These are phyloP conservation scores for Athetis lepigone DNA, from an alignment of 2,888 invertebrate species.

Conservation along the genomic window DNA sequence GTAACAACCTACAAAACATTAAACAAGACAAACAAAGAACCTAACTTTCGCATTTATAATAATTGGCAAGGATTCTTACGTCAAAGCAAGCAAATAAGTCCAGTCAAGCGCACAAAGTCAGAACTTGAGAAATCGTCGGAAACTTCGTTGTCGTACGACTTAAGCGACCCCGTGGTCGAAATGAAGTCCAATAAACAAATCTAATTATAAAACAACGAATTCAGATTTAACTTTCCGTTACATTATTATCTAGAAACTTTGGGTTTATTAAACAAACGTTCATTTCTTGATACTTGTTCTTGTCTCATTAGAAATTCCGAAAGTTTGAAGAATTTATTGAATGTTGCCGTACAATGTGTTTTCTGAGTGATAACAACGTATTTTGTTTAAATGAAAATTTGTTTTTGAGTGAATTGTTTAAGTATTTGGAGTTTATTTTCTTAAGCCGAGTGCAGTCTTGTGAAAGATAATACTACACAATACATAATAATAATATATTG, in stretches of 20 bases:
- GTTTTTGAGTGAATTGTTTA: slow-evolving; percentile 11
- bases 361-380: slow-evolving; percentile 45
- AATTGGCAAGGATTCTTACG: slow-evolving; percentile 14
- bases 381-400: slow-evolving; percentile 29
- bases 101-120: slow-evolving; percentile 28
- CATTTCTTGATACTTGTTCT: slow-evolving; percentile 51
- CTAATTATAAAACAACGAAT: slow-evolving; percentile 55
- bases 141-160: slow-evolving; percentile 40
- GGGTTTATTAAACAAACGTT: slow-evolving; percentile 54
- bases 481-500: too few species aligned
- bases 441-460: too few species aligned
- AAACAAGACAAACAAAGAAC: slow-evolving; percentile 12
- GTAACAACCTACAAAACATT: slow-evolving; percentile 4
- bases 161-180: slow-evolving; percentile 48
- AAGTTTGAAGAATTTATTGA: slow-evolving; percentile 58
- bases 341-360: slow-evolving; percentile 53
- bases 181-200: slow-evolving; percentile 59
- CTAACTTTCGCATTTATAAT: slow-evolving; percentile 42
- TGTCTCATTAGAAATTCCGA: slow-evolving; percentile 56
- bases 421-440: not conserved
- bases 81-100: slow-evolving; percentile 29
- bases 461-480: too few species aligned
- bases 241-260: slow-evolving; percentile 52
- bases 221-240: slow-evolving; percentile 59
- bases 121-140: slow-evolving; percentile 40